Evolutionary conservation across 23 tunicate species (phyloP), one percentile per base, ranked within the genome.

Genomic region (Botrylloides violaceus): DNA sequence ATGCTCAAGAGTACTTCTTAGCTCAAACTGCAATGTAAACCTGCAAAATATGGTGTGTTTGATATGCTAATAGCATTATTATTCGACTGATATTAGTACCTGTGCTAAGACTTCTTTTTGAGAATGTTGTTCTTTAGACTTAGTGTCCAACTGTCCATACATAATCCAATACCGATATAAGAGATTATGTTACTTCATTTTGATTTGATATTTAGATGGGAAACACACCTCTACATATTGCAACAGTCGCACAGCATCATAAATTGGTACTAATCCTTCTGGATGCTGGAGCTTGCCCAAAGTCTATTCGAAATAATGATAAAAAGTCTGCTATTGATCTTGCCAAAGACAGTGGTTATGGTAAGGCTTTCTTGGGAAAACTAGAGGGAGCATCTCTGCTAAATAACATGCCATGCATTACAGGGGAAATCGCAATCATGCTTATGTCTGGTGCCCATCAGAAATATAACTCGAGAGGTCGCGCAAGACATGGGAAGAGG

Each of bases 341-440:
- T 49, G 88, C 88, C 30, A 76, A 59, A 43, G 88, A 76, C 20
- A 34, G 49, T 58, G 68, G 66, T 12, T 12, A 76, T 29, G 88
- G 88, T 81, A 28, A 80, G 29, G 5, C 4, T 29, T 39, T 12
- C 5, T 43, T 43, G 22, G 31, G 35, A n/a, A 6, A 22, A 21
- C 26, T 59, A 12, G n/a, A n/a, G n/a, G n/a, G n/a, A n/a, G n/a
- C n/a, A n/a, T n/a, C n/a, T n/a, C n/a, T n/a, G n/a, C n/a, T n/a
- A n/a, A n/a, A n/a, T n/a, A n/a, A n/a, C n/a, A n/a, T n/a, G n/a
- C n/a, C n/a, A n/a, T n/a, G n/a, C n/a, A n/a, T n/a, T n/a, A 27
- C 34, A 82, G 88, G 88, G 12, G 88, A 82, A 49, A 55, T 76
- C 4, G 77, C 68, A 19, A 15, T 82, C 22, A 82, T 82, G 88